Percentiles rank a stretch among this genome's conserved stretches.
phyloP scores from a whole-genome alignment of 2,888 invertebrate species.

The Dryomyza anilis region DNA sequence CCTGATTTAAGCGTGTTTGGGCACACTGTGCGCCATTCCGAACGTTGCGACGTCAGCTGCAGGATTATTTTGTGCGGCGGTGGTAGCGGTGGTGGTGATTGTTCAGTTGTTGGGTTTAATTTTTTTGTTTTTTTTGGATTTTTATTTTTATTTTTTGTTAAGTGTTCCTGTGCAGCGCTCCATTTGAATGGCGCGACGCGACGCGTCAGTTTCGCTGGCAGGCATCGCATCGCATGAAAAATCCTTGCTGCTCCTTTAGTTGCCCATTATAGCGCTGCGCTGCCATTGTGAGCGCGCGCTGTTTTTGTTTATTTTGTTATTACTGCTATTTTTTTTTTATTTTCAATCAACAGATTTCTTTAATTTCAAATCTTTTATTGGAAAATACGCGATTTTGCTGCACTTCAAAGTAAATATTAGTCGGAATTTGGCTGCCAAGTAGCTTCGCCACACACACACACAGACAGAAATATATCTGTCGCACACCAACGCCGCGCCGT shows the following conservation, averaged over 20 bases:
- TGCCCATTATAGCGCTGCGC: conserved; percentile 30
- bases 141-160: too few relatives aligned
- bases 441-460: too few relatives aligned
- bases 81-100: conserved; percentile 16
- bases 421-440: too few relatives aligned
- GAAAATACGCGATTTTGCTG: neutral
- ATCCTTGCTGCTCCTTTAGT: conserved; percentile 34
- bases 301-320: neutral
- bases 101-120: conserved; percentile 13
- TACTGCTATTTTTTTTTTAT: conserved; percentile 4
- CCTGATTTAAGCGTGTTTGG: too few relatives aligned
- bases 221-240: conserved; percentile 36
- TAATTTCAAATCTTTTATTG: neutral
- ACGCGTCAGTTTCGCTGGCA: conserved; percentile 34
- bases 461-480: too few relatives aligned
- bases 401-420: too few relatives aligned
- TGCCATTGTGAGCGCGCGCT: neutral
- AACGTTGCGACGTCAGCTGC: conserved; percentile 25
- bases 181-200: conserved; percentile 31
- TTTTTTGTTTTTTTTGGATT: too few relatives aligned
- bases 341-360: conserved; percentile 1
- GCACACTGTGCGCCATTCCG: too few relatives aligned
- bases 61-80: conserved; percentile 26
- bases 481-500: conserved; percentile 8
- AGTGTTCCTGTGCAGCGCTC: conserved; percentile 22